Base-by-base conservation (phyloP, 2,888 invertebrate genomes). In the Uropetala carovei region DNA sequence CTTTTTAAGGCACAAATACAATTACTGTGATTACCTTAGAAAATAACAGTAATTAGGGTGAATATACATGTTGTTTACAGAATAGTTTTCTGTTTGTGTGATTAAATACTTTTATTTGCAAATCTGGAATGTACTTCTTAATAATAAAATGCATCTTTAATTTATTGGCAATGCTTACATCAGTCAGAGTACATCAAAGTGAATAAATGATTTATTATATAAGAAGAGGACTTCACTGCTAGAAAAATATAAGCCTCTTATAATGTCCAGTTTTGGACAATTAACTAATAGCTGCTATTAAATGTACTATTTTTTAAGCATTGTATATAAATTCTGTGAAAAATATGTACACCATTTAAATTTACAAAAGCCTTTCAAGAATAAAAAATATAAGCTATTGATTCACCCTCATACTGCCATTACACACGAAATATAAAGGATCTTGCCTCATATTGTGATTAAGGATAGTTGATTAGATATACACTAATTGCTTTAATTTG, bases 311-410 rank as follows among this genome's bases (percentile, higher is more conserved):
- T 56, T n/a, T 56, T 83, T 83, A n/a, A 16, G 57, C 7, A 82
- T 82, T 82, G 16, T 16, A 43, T 82, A 43, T 43, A 14, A 14
- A 43, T 43, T 56, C 43, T 43, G 43, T 43, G 43, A 18, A 83
- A 83, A n/a, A 83, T 83, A 83, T 83, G 18, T 83, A 83, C 83
- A 83, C 14, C 10, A 83, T 56, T 43, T 43, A 64, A 56, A 83
- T 83, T 83, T 83, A 83, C 83, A 83, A n/a, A 56, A n/a, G 9
- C 43, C 18, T 83, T 43, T n/a, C n/a, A 57, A 83, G 83, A 83
- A 83, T 13, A 30, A 18, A 83, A 83, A 43, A 82, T n/a, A 75
- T n/a, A n/a, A 56, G 57, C 83, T 56, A 56, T 27, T 83, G n/a
- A 83, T 56, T 83, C 83, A 83, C 18, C 83, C 56, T 83, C 83